Evolutionary conservation across 2,888 invertebrate genomes (phyloP).

Genomic region (Lasioglossum calceatum): DNA sequence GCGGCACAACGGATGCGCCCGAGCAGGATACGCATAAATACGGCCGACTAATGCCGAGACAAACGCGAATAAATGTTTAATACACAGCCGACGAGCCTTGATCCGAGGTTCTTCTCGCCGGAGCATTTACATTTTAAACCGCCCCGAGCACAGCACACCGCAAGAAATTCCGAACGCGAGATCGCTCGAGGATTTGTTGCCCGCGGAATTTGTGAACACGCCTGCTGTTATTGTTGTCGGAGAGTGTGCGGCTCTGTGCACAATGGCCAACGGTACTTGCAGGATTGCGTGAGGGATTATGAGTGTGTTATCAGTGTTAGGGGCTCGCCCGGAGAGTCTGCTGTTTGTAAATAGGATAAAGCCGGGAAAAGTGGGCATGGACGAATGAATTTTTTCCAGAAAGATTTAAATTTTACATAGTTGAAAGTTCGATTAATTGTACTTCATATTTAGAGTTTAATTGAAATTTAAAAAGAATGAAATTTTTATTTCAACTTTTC

Average conservation of each 20-base stretch:
- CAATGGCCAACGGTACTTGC: constrained; percentile 8
- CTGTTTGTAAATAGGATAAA: background rate
- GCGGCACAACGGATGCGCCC: background rate
- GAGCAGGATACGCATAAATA: background rate
- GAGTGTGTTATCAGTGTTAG: constrained; percentile 19
- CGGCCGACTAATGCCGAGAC: constrained; percentile 30
- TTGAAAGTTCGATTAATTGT: too few relatives aligned
- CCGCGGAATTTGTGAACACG: constrained; percentile 37
- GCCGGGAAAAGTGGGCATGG: background rate
- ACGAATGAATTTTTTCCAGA: background rate
- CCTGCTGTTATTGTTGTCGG: constrained; percentile 37
- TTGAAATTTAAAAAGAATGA: background rate
- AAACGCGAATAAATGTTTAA: constrained; percentile 57
- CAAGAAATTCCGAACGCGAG: constrained; percentile 38
- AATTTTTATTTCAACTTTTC: background rate
- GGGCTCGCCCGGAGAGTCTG: background rate
- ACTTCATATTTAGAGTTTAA: too few relatives aligned
- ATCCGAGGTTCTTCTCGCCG: background rate
- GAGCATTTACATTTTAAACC: constrained; percentile 43
- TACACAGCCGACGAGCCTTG: background rate
- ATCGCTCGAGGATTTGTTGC: constrained; percentile 47
- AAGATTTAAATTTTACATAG: too few relatives aligned
- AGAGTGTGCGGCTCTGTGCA: background rate
- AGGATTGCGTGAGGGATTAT: constrained; percentile 32
- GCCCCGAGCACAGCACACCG: background rate